Evolutionary conservation across 2,888 invertebrate species (phyloP).

Genomic region (Flexamia atlantica): DNA sequence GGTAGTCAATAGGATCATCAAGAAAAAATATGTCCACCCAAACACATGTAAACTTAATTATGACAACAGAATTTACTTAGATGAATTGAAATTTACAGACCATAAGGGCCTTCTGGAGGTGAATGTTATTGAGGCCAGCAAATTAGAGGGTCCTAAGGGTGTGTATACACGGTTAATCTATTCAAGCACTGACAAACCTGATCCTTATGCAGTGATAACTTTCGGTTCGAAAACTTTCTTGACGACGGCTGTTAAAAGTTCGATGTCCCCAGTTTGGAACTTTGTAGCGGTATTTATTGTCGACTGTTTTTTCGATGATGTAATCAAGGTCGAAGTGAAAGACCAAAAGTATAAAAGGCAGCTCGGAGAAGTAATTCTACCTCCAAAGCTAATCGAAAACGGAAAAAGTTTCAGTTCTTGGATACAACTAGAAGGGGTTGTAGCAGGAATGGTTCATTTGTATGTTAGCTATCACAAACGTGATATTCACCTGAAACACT

Average conservation of each 20-base stretch:
- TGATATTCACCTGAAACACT: neutral
- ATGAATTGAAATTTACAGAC: neutral
- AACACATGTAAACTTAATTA: neutral
- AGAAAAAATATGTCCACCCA: neutral
- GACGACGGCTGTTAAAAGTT: neutral
- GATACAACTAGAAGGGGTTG: neutral
- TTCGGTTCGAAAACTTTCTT: neutral
- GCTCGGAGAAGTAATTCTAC: neutral
- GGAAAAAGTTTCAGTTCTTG: neutral
- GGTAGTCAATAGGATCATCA: neutral
- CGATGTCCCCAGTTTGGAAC: neutral
- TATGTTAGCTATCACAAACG: neutral
- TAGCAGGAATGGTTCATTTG: neutral
- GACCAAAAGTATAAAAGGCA: neutral
- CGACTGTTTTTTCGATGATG: neutral
- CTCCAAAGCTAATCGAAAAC: neutral
- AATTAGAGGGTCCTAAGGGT: neutral
- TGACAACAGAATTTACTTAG: neutral
- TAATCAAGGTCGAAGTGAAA: neutral
- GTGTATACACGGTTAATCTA: neutral
- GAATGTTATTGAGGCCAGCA: neutral
- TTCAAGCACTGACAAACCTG: neutral
- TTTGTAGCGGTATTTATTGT: neutral
- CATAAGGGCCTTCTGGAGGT: neutral
- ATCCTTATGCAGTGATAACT: neutral